Percentiles rank a stretch among this genome's conserved stretches.
These are phyloP conservation scores for Pitangus sulphuratus DNA, from an alignment of 2,797 vertebrate species.

Conservation along the genomic window DNA sequence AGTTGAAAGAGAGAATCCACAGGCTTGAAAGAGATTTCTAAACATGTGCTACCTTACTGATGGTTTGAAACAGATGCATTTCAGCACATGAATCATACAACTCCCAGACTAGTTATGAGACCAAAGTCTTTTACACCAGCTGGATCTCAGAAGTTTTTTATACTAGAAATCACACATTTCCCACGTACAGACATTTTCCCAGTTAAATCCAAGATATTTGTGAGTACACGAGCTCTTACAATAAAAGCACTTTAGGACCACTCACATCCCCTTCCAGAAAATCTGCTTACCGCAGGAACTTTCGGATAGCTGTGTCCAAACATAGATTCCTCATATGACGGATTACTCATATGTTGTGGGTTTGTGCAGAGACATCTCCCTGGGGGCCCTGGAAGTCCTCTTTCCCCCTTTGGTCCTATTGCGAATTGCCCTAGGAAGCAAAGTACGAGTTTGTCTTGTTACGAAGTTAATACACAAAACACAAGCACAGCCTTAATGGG, in stretches of 20 bases:
- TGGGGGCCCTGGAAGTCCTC: constrained; percentile 88
- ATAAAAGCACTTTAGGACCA: neutral
- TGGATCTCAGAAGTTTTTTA: neutral
- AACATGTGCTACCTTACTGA: neutral
- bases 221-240: neutral
- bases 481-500: neutral
- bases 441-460: neutral
- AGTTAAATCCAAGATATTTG: neutral
- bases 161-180: neutral
- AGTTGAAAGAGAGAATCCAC: neutral
- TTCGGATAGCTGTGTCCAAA: constrained; percentile 81
- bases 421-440: constrained; percentile 83
- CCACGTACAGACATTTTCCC: neutral
- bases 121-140: neutral
- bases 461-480: neutral
- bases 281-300: constrained; percentile 89
- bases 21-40: neutral
- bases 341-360: constrained; percentile 77
- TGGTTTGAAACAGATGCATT: neutral
- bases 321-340: constrained; percentile 78
- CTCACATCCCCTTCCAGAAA: neutral
- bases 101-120: neutral
- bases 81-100: neutral
- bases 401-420: constrained; percentile 91
- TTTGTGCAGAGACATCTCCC: constrained; percentile 90